Base-by-base conservation (phyloP, 2,797 vertebrate species). In the Argentina silus region DNA sequence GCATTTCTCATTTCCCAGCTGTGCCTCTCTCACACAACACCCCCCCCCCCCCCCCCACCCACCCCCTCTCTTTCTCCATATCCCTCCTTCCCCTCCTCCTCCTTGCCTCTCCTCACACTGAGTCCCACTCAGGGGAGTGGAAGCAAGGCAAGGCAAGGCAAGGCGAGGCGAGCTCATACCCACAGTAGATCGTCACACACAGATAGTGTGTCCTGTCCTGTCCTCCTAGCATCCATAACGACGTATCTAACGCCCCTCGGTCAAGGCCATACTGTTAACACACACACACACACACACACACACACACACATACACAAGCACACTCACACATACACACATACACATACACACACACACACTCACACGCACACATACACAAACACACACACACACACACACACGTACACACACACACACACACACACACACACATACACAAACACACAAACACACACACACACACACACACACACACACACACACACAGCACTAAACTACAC, bases 1-100 rank as follows among this genome's bases (percentile, higher is more conserved):
- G 83, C 85, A 90, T 92, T 92, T 92, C 90, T 91, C 90, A 91
- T 92, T 91, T 92, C 91, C 91, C 91, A 93, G 90, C 91, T 92
- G 92, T 90, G 92, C 85, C 86, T 92, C 89, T 89, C 87, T 85
- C 72, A 89, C 84, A 88, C 88, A 84, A 85, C 85, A 74, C 64
- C 78, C 57, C 76, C 77, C 67, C 74, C 57, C 62, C 56, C 56
- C 70, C 53, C 19, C 45, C 67, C 78, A 67, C 72, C 68, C 64
- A 70, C 57, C 27, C 56, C 19, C 36, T 64, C 67, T 12, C 44
- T 67, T 74, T 74, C 8, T 21, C 17, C 21, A 27, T 53, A 11
- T 27, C 15, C 27, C 66, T 50, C 2, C n/a, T 9, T 8, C 65
- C 8, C 27, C 27, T 17, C 21, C 3, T 23, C 17, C 5, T 17